These are phyloP conservation scores for Mobula hypostoma DNA, from an alignment of 2,113 vertebrate genomes.

Conservation along the genomic window DNA sequence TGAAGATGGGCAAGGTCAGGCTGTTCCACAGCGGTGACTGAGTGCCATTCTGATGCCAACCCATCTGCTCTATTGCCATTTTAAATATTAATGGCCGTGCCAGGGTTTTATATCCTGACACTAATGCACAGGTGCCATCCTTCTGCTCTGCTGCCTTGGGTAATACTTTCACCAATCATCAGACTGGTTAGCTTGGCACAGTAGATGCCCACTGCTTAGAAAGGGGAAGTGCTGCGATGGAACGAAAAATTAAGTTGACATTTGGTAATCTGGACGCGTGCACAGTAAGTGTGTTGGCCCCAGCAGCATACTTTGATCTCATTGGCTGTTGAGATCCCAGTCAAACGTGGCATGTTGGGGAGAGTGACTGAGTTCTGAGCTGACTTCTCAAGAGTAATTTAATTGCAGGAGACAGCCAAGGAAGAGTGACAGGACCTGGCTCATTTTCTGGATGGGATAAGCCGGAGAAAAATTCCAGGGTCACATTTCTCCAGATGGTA, in stretches of 20 bases:
- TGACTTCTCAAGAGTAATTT: neutral
- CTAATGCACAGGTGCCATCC: slow-evolving; percentile 6
- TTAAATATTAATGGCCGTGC: neutral
- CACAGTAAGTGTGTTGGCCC: neutral
- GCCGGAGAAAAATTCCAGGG: neutral
- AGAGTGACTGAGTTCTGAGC: neutral
- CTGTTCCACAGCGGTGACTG: neutral
- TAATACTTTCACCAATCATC: neutral
- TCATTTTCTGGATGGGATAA: neutral
- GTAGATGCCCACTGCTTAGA: neutral
- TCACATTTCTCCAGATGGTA: neutral
- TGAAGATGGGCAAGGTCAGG: neutral
- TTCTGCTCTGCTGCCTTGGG: neutral
- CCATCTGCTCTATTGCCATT: neutral
- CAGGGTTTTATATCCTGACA: neutral
- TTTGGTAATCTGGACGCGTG: neutral
- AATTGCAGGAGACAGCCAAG: neutral
- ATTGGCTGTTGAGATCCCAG: neutral
- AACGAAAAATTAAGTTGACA: neutral
- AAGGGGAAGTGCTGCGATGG: neutral
- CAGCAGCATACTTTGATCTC: neutral
- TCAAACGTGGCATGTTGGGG: neutral
- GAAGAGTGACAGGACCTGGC: neutral
- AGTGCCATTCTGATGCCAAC: neutral
- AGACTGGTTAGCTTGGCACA: neutral